Percentiles rank a stretch among this genome's conserved stretches.
phyloP scores from a whole-genome alignment of 2,113 vertebrate genomes.

The Sinosuthora webbiana region DNA sequence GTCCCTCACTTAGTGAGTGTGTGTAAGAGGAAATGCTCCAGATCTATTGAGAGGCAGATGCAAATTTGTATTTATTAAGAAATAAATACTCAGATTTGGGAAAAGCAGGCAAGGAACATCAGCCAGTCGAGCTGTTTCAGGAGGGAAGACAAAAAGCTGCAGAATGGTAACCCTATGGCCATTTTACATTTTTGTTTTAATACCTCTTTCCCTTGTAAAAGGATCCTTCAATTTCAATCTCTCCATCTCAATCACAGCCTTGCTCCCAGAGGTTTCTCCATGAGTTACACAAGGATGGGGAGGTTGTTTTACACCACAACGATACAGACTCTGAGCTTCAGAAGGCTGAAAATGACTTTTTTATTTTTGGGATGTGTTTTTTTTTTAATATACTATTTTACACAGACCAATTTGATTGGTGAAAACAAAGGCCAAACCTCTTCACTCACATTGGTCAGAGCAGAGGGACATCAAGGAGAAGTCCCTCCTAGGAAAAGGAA shows the following conservation, averaged over 20 bases:
- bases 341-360: too few relatives aligned
- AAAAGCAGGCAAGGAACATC: not conserved
- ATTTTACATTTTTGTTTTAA: not conserved
- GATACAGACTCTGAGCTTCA: too few relatives aligned
- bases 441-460: too few relatives aligned
- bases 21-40: not conserved
- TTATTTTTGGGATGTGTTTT: too few relatives aligned
- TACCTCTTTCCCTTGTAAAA: not conserved
- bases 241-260: rapidly evolving
- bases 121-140: not conserved
- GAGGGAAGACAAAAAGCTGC: not conserved
- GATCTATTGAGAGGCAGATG: not conserved
- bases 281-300: rapidly evolving
- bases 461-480: too few relatives aligned
- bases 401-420: too few relatives aligned
- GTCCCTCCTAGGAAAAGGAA: too few relatives aligned
- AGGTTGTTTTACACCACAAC: not conserved
- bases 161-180: rapidly evolving
- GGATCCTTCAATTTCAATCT: not conserved
- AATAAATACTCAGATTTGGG: not conserved
- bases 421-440: too few relatives aligned
- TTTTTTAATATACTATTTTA: too few relatives aligned
- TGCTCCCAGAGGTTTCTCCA: not conserved
- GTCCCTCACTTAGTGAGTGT: not conserved
- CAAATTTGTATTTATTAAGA: not conserved